A percentile compares a stretch with the other conserved stretches of the same genome.
Evolutionary conservation across 2,888 invertebrate genomes (phyloP).

Genomic region (Anaspis maculata): DNA sequence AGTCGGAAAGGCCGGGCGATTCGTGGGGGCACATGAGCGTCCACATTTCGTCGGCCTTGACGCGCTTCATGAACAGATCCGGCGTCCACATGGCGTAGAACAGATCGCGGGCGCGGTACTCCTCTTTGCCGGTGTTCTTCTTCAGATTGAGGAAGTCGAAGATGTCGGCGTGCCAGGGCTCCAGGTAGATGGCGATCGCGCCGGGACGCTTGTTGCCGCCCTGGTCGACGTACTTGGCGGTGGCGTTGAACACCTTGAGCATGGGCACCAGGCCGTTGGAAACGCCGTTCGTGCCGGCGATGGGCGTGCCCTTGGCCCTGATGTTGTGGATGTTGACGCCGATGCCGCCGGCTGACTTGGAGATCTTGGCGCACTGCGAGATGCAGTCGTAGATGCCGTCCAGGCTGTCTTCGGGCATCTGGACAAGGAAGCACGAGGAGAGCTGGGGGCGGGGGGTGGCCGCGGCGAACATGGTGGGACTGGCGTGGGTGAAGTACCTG

Average conservation of each 20-base stretch:
- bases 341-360: conserved; percentile 95
- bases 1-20: conserved; percentile 81
- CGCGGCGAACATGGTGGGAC: conserved; percentile 94
- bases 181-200: conserved; percentile 94
- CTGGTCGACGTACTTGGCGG: conserved; percentile 94
- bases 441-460: conserved; percentile 87
- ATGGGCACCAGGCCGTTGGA: conserved; percentile 96
- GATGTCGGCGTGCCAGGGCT: conserved; percentile 98
- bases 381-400: conserved; percentile 91
- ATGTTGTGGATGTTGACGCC: conserved; percentile 95
- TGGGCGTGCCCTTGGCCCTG: conserved; percentile 81
- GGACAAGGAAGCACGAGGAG: conserved; percentile 90
- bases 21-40: conserved; percentile 95
- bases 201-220: conserved; percentile 97
- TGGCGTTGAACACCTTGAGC: conserved; percentile 91
- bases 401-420: conserved; percentile 91
- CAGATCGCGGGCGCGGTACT: conserved; percentile 86
- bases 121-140: conserved; percentile 95
- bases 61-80: conserved; percentile 95
- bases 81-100: conserved; percentile 98
- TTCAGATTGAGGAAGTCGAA: conserved; percentile 91
- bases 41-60: conserved; percentile 79
- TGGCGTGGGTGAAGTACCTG: conserved; percentile 97
- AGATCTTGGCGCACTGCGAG: conserved; percentile 88
- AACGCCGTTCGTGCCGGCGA: conserved; percentile 88